Evolutionary conservation across 2,888 invertebrate species (phyloP).

Genomic region (Heliconius charithonia): DNA sequence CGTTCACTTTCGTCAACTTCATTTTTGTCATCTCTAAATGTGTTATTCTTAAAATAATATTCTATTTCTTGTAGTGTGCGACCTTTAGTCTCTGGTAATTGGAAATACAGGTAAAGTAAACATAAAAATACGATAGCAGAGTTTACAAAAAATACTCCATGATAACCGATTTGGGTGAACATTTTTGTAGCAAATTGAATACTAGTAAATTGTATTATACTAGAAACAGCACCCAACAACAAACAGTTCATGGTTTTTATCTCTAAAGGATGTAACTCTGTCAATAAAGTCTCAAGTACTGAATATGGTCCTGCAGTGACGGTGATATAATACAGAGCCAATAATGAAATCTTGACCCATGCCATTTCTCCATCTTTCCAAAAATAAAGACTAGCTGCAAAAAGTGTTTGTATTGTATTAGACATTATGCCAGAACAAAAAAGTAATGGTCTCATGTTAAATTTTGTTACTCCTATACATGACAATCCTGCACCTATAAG

Average conservation of each 20-base stretch:
- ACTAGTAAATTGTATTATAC: slow-evolving; percentile 48
- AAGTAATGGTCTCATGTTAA: slow-evolving; percentile 40
- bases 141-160: slow-evolving; percentile 54
- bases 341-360: slow-evolving; percentile 40
- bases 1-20: not conserved
- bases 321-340: slow-evolving; percentile 48
- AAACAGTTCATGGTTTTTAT: slow-evolving; percentile 50
- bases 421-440: slow-evolving; percentile 39
- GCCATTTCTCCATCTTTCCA: slow-evolving; percentile 20
- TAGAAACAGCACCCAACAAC: slow-evolving; percentile 46
- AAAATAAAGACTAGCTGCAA: slow-evolving; percentile 35
- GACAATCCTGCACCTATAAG: slow-evolving; percentile 40
- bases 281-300: slow-evolving; percentile 50
- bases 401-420: slow-evolving; percentile 32
- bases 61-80: slow-evolving; percentile 56
- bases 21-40: slow-evolving; percentile 48
- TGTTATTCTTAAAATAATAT: slow-evolving; percentile 51
- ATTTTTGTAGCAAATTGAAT: slow-evolving; percentile 49
- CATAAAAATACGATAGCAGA: slow-evolving; percentile 48
- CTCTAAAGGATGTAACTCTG: slow-evolving; percentile 54
- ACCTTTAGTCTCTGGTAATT: slow-evolving; percentile 55
- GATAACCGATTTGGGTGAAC: slow-evolving; percentile 51
- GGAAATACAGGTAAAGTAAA: slow-evolving; percentile 50
- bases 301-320: slow-evolving; percentile 52
- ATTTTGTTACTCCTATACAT: slow-evolving; percentile 38